A percentile compares a stretch with the other conserved stretches of the same genome.
phyloP scores from a whole-genome alignment of 2,113 vertebrate species.

The Ceuthmochares aereus region DNA sequence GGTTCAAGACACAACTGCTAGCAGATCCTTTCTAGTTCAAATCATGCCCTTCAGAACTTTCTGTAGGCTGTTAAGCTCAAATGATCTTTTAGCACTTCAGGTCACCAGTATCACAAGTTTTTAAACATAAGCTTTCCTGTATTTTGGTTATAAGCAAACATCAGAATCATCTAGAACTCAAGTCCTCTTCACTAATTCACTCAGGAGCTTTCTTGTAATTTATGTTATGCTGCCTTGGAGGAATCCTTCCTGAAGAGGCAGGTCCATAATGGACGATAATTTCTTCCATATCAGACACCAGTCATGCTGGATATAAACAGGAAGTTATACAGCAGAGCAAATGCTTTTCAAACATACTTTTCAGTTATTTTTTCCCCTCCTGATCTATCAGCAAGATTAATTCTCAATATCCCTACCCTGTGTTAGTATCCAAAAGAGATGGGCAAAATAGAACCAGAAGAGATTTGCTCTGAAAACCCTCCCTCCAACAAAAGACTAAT shows the following conservation, averaged over 20 bases:
- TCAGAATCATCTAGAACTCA: background rate
- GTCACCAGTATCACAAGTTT: background rate
- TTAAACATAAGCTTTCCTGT: background rate
- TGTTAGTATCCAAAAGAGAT: background rate
- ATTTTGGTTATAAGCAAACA: background rate
- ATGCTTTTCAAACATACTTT: background rate
- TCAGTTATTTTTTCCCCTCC: background rate
- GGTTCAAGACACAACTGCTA: background rate
- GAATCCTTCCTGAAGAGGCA: background rate
- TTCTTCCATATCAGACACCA: too few species aligned
- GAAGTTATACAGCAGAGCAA: background rate
- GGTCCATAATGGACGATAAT: background rate
- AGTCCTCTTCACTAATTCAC: background rate
- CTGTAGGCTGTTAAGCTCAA: background rate
- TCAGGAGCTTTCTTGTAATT: background rate
- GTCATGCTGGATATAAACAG: background rate
- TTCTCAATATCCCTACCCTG: background rate
- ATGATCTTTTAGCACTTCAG: background rate
- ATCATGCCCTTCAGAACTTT: background rate
- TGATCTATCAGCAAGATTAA: background rate
- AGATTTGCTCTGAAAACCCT: background rate
- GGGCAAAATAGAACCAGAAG: background rate
- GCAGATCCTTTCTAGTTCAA: background rate
- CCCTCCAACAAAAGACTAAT: background rate
- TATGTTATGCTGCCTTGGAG: fast-evolving